Evolutionary conservation across 2,888 invertebrate species (phyloP), one percentile per base, ranked within the genome.

Genomic region (Scaptomyza parva): DNA sequence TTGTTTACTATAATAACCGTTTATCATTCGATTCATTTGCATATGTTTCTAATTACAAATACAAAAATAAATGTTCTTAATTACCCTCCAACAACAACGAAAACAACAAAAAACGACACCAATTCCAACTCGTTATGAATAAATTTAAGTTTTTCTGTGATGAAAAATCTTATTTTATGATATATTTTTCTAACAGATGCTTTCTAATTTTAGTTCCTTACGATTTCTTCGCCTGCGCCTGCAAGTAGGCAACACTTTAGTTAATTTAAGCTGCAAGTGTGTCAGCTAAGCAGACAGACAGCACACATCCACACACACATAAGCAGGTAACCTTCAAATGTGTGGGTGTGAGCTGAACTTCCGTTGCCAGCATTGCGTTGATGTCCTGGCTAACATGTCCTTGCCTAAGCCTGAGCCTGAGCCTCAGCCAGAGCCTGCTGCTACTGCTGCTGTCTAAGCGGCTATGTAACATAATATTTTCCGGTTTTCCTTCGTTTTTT

Each of bases 401-500:
- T 77, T 69, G 75, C 65, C 62, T 52, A 41, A 60, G 55, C 39
- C 70, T 28, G 28, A 28, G 28, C 28, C 9, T 28, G 28, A 28
- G 28, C 28, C n/a, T n/a, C n/a, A n/a, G n/a, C n/a, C n/a, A n/a
- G n/a, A n/a, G n/a, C n/a, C n/a, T n/a, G n/a, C n/a, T n/a, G n/a
- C n/a, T n/a, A n/a, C n/a, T n/a, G n/a, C 28, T 45, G 48, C 70
- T 45, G 52, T 39, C 64, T 65, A 62, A 73, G 77, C 73, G 53
- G 37, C 73, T 44, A n/a, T 51, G 66, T 51, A 63, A 64, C 78
- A 68, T 83, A 81, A 80, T 84, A 84, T 78, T 81, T 81, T 81
- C 84, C 81, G 84, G 66, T 70, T 9, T 37, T 37, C 22, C 22
- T 28, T 14, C 17, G 17, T 17, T 3, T 17, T 17, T 37, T 17